Conservation (phyloP, 2,113 vertebrate genomes). For the Mustela lutreola region DNA sequence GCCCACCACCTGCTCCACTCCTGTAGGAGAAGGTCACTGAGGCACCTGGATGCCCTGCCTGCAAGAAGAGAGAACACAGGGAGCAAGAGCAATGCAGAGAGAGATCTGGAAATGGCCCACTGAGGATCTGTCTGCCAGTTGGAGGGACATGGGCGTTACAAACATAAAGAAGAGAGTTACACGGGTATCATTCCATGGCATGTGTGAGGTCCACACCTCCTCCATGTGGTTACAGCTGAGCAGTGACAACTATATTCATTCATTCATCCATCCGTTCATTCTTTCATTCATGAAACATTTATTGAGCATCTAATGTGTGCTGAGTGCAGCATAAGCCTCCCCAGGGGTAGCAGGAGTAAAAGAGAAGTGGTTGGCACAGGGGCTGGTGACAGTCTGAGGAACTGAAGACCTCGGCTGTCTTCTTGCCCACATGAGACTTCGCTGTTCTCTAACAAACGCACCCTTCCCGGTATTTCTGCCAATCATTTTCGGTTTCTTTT, state of each 20-base stretch:
- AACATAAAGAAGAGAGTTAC: not conserved
- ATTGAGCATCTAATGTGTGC: not conserved
- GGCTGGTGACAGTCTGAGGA: not conserved
- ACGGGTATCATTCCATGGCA: rapidly evolving
- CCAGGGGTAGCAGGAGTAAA: not conserved
- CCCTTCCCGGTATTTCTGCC: not conserved
- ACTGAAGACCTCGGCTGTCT: not conserved
- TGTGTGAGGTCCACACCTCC: not conserved
- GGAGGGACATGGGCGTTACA: not conserved
- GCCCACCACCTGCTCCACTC: not conserved
- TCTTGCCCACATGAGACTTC: not conserved
- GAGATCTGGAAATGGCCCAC: not conserved
- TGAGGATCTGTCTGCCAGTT: not conserved
- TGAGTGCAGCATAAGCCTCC: rapidly evolving
- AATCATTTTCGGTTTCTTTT: slow-evolving; percentile 51
- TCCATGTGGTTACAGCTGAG: not conserved
- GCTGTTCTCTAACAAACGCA: not conserved
- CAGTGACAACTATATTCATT: not conserved
- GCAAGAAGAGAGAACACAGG: not conserved
- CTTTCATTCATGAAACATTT: not conserved
- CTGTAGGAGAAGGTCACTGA: not conserved
- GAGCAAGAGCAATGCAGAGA: not conserved
- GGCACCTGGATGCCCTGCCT: not conserved
- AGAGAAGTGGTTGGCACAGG: not conserved
- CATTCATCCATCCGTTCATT: not conserved